A percentile compares a stretch with the other conserved stretches of the same genome.
Evolutionary conservation across 2,888 invertebrate genomes (phyloP).

Genomic region (Philhelius pedissequus): DNA sequence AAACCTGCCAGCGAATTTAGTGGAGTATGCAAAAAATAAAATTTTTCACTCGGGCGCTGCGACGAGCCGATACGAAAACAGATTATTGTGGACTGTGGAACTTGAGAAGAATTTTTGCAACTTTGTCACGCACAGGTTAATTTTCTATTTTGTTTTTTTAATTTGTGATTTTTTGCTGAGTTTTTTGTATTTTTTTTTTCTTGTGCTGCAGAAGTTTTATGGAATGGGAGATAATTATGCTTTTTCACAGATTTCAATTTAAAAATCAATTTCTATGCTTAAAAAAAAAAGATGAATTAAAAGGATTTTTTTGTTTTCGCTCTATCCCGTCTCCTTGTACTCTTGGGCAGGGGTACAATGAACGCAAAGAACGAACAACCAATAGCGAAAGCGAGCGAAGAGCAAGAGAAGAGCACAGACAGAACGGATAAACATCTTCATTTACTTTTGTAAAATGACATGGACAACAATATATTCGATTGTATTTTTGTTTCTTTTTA

Average conservation of each 20-base stretch:
- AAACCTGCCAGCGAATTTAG: constrained; percentile 66
- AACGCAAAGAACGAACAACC: constrained; percentile 33
- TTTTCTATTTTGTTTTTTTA: constrained; percentile 62
- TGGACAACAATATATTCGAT: neutral
- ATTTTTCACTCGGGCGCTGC: constrained; percentile 9
- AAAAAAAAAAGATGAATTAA: neutral
- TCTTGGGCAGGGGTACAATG: constrained; percentile 48
- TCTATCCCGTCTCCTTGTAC: constrained; percentile 4
- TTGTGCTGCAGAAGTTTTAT: constrained; percentile 4
- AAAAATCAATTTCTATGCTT: too few relatives aligned
- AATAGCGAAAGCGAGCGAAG: too few relatives aligned
- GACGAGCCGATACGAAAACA: neutral
- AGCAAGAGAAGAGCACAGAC: constrained; percentile 45
- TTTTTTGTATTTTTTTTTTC: constrained; percentile 34
- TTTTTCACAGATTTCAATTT: neutral
- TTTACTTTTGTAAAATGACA: neutral
- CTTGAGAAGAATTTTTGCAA: constrained; percentile 30
- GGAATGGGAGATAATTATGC: neutral
- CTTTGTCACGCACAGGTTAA: constrained; percentile 49
- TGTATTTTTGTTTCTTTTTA: neutral
- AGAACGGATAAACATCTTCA: constrained; percentile 3
- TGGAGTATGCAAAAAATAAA: constrained; percentile 46
- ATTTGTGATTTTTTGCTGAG: constrained; percentile 25
- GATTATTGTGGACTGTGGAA: too few relatives aligned
- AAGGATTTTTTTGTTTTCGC: neutral